A percentile compares a stretch with the other conserved stretches of the same genome.
These are phyloP conservation scores for Microcebus murinus DNA, from an alignment of 2,113 vertebrate species.

Conservation along the genomic window DNA sequence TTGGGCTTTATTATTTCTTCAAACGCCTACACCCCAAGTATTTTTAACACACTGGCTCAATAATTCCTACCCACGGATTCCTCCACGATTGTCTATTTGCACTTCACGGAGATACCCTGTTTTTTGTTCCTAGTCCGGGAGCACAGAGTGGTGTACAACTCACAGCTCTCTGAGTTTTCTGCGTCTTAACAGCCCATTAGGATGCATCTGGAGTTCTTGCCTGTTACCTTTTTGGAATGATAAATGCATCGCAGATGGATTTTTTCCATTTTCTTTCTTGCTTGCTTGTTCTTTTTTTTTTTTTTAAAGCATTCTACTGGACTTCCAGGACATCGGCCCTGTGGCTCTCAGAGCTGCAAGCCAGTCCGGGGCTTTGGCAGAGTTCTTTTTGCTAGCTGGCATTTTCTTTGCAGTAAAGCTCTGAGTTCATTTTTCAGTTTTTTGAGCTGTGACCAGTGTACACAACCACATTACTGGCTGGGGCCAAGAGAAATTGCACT, in stretches of 20 bases:
- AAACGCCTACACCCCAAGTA: not conserved
- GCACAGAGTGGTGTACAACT: not conserved
- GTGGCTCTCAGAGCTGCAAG: not conserved
- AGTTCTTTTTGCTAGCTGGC: not conserved
- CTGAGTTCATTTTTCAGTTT: not conserved
- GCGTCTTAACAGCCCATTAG: not conserved
- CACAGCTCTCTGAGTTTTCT: not conserved
- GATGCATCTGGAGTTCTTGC: not conserved
- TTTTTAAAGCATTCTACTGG: not conserved
- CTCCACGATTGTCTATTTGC: not conserved
- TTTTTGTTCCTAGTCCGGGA: not conserved
- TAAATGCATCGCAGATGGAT: not conserved
- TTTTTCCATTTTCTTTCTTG: not conserved
- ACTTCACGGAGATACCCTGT: rapidly evolving
- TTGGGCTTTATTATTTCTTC: not conserved
- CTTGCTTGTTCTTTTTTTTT: not conserved
- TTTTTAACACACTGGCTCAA: conserved; percentile 29
- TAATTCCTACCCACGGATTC: not conserved
- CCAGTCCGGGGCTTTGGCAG: not conserved
- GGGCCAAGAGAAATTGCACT: not conserved
- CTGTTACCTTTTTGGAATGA: not conserved
- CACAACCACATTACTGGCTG: not conserved
- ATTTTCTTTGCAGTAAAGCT: not conserved
- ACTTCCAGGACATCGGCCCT: not conserved
- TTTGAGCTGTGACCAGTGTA: not conserved